Evolutionary conservation across 2,797 vertebrate species (phyloP), one percentile per base, ranked within the genome.

Genomic region (Anas capensis): DNA sequence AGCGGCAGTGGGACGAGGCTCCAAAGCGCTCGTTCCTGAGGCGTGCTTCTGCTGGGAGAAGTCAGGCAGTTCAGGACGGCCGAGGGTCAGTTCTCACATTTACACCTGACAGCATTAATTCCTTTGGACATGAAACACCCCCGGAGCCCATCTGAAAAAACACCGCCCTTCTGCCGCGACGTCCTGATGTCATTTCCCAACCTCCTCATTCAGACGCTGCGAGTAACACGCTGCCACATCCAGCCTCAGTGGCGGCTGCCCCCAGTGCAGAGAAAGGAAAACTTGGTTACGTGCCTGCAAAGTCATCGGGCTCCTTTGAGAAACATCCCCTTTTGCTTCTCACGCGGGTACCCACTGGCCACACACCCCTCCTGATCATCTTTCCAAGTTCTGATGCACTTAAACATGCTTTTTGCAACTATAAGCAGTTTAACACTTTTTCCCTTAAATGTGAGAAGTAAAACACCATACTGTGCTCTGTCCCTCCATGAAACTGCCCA

Each of bases 351-450:
- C 42, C 57, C 75, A 94, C 96, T 82, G 96, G 94, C 76, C 86
- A 90, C 48, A 24, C 73, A 84, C 69, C 73, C 90, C 69, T 93
- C 82, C 77, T 48, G 26, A 88, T 51, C 18, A 8, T 42, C 86
- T 94, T 93, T 36, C 87, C 62, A 85, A 57, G n/a, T 61, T 75
- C 27, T 36, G 44, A 81, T 92, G 94, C 8, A 46, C 79, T 95
- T 94, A 70, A 73, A 96, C 96, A 95, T 54, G 57, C 65, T 95
- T 96, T 77, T 64, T 93, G 91, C 85, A 95, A 82, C 82, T 91
- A 40, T 2, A 69, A 71, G 42, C 33, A 38, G 54, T 66, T 90
- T 58, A 86, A 88, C 23, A 51, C 44, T 54, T 89, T 92, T 76
- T 34, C 31, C 21, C 78, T 79, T 64, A 82, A 71, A 72, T 76